phyloP scores from a whole-genome alignment of 2,888 invertebrate genomes.

The Protophormia terraenovae region DNA sequence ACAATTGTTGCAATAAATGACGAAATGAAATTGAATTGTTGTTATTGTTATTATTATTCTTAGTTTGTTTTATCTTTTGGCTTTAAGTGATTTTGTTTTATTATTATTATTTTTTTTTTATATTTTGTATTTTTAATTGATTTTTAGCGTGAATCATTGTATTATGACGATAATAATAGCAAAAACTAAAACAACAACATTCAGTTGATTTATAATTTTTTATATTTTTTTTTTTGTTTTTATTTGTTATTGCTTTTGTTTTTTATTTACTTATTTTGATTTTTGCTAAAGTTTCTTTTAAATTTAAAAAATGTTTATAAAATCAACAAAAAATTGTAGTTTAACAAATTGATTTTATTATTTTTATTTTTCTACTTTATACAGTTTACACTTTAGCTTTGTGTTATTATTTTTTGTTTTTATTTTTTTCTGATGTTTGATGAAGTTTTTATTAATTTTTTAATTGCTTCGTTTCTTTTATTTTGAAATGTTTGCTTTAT shows the following conservation, averaged over 20 bases:
- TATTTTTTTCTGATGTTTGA: not conserved
- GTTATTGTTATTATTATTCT: conserved; percentile 3
- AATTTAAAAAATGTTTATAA: not conserved
- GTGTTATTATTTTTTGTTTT: not conserved
- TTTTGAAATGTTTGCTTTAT: not conserved
- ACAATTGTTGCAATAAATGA: conserved; percentile 41
- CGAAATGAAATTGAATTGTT: not conserved
- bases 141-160: conserved; percentile 61
- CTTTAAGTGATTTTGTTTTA: not conserved
- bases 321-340: conserved; percentile 1
- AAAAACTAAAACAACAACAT: not conserved
- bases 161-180: conserved; percentile 27
- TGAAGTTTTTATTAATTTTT: conserved; percentile 13
- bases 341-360: conserved; percentile 4
- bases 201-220: not conserved
- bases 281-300: not conserved
- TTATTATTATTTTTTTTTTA: not conserved
- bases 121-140: conserved; percentile 53
- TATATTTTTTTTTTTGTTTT: not conserved
- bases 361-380: not conserved
- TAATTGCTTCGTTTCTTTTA: not conserved
- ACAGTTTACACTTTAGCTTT: not conserved
- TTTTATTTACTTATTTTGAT: not conserved
- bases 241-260: not conserved
- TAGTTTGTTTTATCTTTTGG: not conserved